Percentiles rank a stretch among this genome's conserved stretches.
phyloP scores from a whole-genome alignment of 1,140 invertebrate species.

The Heterodera schachtii region DNA sequence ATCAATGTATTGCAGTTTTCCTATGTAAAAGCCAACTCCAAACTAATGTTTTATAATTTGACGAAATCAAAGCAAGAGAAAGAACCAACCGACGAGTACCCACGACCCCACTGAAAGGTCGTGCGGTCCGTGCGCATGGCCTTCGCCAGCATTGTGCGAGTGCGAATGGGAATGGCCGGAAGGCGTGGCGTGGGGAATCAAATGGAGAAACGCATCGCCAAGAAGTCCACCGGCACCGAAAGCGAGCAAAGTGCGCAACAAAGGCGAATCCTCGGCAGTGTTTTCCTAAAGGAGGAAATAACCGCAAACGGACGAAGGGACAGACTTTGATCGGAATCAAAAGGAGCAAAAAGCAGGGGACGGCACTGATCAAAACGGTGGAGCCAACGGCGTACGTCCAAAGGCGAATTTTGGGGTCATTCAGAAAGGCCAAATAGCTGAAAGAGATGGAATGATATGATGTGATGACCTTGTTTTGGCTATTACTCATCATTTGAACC shows the following conservation, averaged over 20 bases:
- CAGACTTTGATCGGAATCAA: conserved; percentile 86
- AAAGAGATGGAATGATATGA: neutral
- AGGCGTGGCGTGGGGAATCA: conserved; percentile 87
- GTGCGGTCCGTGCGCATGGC: conserved; percentile 50
- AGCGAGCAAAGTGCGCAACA: conserved; percentile 82
- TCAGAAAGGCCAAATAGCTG: conserved; percentile 48
- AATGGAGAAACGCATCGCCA: conserved; percentile 92
- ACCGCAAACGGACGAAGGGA: conserved; percentile 54
- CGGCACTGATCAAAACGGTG: conserved; percentile 49
- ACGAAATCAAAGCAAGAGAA: neutral
- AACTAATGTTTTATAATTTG: neutral
- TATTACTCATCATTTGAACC: neutral
- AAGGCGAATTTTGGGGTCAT: conserved; percentile 47
- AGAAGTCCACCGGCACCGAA: conserved; percentile 92
- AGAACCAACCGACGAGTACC: conserved; percentile 47
- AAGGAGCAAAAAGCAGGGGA: conserved; percentile 86
- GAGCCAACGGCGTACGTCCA: conserved; percentile 54
- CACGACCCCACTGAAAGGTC: conserved; percentile 52
- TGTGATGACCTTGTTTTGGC: neutral
- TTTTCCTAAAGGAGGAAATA: conserved; percentile 34
- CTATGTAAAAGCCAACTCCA: too few relatives aligned
- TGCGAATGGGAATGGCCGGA: conserved; percentile 69
- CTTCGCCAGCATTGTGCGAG: conserved; percentile 68
- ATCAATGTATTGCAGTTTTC: too few relatives aligned
- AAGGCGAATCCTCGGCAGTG: conserved; percentile 38